phyloP scores from a whole-genome alignment of 2,797 vertebrate species.

The Lagodon rhomboides region DNA sequence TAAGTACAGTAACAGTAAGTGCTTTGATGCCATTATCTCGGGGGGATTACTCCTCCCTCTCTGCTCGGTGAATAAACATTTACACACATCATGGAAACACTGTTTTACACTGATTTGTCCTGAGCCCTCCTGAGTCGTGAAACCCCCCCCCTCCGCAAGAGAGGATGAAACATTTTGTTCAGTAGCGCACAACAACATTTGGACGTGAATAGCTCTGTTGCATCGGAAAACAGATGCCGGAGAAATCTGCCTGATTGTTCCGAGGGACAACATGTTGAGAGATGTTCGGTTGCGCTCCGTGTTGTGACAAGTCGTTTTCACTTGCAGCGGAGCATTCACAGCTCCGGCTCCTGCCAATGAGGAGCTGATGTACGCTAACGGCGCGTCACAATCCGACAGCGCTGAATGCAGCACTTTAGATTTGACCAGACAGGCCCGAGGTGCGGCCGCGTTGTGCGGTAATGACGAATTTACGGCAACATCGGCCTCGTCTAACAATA shows the following conservation, averaged over 20 bases:
- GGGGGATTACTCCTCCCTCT: background rate
- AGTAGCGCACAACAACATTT: constrained; percentile 1
- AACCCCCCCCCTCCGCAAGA: too few species aligned
- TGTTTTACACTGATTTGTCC: background rate
- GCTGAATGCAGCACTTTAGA: constrained; percentile 41
- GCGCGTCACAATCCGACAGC: constrained; percentile 40
- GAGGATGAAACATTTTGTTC: constrained; percentile 1
- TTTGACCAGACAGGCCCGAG: constrained; percentile 43
- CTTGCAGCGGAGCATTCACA: constrained; percentile 23
- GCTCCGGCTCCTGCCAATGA: constrained; percentile 9
- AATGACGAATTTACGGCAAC: constrained; percentile 30
- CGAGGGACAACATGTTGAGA: constrained; percentile 31
- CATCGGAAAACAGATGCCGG: constrained; percentile 27
- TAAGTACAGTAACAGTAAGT: background rate
- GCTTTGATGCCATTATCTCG: background rate
- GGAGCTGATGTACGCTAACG: constrained; percentile 8
- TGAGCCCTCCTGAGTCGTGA: too few species aligned
- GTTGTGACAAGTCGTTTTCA: constrained; percentile 44
- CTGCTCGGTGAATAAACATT: background rate
- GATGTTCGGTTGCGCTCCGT: constrained; percentile 25
- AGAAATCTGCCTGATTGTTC: constrained; percentile 23
- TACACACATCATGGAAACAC: constrained; percentile 14
- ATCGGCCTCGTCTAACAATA: constrained; percentile 30
- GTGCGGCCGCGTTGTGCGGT: constrained; percentile 8
- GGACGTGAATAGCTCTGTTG: constrained; percentile 7